These are phyloP conservation scores for Archocentrus centrarchus DNA, from an alignment of 2,113 vertebrate genomes.

Conservation along the genomic window DNA sequence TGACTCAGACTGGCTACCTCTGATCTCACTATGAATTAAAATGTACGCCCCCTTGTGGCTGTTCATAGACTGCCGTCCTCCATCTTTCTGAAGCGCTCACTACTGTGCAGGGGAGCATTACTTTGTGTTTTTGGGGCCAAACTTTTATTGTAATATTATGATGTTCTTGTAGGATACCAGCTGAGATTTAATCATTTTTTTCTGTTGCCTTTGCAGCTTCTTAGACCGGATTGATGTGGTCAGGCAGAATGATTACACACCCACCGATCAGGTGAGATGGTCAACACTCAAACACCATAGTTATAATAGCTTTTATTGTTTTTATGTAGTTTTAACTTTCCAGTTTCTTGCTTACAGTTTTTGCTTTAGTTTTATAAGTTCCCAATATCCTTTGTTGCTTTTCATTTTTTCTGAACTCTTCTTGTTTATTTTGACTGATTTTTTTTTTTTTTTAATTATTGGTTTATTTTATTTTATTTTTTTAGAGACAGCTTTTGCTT, in stretches of 20 bases:
- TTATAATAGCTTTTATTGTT: not conserved
- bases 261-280: slow-evolving; percentile 74
- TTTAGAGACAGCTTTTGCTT: not conserved
- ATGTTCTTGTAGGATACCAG: not conserved
- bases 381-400: not conserved
- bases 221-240: slow-evolving; percentile 76
- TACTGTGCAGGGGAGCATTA: not conserved
- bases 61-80: not conserved
- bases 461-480: too few species aligned
- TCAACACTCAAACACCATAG: not conserved
- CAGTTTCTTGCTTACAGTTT: too few species aligned
- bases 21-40: slow-evolving; percentile 55
- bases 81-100: slow-evolving; percentile 16
- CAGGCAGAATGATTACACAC: slow-evolving; percentile 75
- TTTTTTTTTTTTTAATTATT: too few species aligned
- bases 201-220: slow-evolving; percentile 66
- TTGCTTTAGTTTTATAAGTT: not conserved
- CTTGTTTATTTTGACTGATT: too few species aligned
- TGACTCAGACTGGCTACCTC: slow-evolving; percentile 74
- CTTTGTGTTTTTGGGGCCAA: not conserved
- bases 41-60: slow-evolving; percentile 66
- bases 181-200: slow-evolving; percentile 17
- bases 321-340: not conserved
- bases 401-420: too few species aligned
- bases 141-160: not conserved